Percentiles rank a stretch among this genome's conserved stretches.
Conservation (phyloP, 2,113 vertebrate genomes). For the Podilymbus podiceps region DNA sequence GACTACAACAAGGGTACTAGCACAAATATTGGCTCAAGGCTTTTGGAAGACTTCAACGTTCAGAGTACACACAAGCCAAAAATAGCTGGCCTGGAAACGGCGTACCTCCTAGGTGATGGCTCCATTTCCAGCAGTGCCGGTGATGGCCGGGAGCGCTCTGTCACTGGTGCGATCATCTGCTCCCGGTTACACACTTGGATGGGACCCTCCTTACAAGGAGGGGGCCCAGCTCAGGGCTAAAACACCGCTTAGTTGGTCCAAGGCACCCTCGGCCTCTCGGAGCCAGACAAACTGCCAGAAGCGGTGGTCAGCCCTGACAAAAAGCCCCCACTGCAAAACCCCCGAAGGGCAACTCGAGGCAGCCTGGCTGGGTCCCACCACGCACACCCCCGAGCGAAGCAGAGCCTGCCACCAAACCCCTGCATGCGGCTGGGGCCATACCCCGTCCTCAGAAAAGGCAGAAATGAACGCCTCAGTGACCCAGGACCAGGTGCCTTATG, state of each 20-base stretch:
- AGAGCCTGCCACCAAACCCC: background rate
- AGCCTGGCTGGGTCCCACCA: background rate
- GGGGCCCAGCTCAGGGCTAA: background rate
- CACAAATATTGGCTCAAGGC: background rate
- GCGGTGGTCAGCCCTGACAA: fast-evolving
- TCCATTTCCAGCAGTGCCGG: background rate
- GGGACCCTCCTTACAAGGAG: fast-evolving
- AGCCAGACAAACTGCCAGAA: fast-evolving
- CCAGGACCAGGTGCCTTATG: background rate
- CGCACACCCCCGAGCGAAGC: fast-evolving
- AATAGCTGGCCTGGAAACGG: background rate
- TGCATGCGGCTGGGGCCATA: fast-evolving
- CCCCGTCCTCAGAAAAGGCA: background rate
- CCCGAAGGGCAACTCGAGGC: fast-evolving
- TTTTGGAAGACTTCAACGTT: background rate
- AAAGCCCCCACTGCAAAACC: background rate
- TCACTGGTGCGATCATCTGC: background rate
- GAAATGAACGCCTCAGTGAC: too few species aligned
- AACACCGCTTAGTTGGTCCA: fast-evolving
- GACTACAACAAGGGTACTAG: background rate
- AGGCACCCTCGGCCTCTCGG: background rate
- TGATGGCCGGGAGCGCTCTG: background rate
- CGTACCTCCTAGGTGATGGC: background rate
- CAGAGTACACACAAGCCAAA: background rate
- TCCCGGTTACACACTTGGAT: background rate